Evolutionary conservation across 2,113 vertebrate species (phyloP).

Genomic region (Istiophorus platypterus): DNA sequence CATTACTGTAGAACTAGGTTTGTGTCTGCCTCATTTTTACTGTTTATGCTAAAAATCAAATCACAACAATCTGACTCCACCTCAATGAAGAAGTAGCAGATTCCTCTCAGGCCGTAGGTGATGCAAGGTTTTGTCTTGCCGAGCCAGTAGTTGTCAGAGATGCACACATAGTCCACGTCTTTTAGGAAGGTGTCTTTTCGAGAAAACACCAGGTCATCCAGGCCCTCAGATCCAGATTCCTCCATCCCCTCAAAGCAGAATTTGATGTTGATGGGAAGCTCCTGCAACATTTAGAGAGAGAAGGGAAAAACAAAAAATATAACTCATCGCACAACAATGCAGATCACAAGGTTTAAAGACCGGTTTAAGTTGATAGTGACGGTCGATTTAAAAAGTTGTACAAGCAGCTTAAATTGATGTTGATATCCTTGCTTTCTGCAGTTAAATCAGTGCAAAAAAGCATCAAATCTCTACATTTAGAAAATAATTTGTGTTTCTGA

Average conservation of each 20-base stretch:
- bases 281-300: slow-evolving; percentile 76
- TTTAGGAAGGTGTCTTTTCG: slow-evolving; percentile 92
- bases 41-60: not conserved
- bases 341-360: not conserved
- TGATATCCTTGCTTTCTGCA: too few species aligned
- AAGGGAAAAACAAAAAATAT: not conserved
- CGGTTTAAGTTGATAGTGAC: not conserved
- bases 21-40: not conserved
- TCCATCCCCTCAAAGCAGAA: slow-evolving; percentile 99
- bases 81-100: slow-evolving; percentile 94
- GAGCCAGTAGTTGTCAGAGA: slow-evolving; percentile 99
- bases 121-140: slow-evolving; percentile 97
- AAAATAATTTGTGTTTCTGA: not conserved
- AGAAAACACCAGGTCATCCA: slow-evolving; percentile 92
- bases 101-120: slow-evolving; percentile 95
- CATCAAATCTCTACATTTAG: not conserved
- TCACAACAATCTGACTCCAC: slow-evolving; percentile 71
- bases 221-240: slow-evolving; percentile 95
- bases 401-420: too few species aligned
- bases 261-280: slow-evolving; percentile 95
- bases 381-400: not conserved
- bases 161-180: slow-evolving; percentile 94
- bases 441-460: too few species aligned
- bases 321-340: too few species aligned
- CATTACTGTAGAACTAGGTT: not conserved